These are phyloP conservation scores for Smutsia temminckii DNA, from an alignment of 2,797 vertebrate genomes.

Conservation along the genomic window DNA sequence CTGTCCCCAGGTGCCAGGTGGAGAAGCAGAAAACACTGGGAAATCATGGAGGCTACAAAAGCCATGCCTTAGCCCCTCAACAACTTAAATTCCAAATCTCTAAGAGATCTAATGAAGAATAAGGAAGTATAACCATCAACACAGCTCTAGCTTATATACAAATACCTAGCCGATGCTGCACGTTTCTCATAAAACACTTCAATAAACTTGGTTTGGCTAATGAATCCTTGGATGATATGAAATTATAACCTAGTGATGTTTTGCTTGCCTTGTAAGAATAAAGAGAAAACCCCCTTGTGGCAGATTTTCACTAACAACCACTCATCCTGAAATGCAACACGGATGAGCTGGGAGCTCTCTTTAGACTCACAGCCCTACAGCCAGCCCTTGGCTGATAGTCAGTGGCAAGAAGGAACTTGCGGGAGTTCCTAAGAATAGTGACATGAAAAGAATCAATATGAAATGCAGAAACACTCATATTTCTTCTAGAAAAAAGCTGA, in stretches of 20 bases:
- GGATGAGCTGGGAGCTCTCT: not conserved
- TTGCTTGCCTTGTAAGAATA: not conserved
- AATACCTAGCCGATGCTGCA: not conserved
- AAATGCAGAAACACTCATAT: not conserved
- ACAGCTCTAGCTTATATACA: not conserved
- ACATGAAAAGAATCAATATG: not conserved
- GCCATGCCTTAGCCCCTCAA: not conserved
- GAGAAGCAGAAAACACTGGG: not conserved
- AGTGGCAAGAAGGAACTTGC: not conserved
- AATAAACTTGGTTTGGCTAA: not conserved
- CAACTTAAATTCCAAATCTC: not conserved
- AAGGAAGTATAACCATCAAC: not conserved
- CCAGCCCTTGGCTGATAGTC: not conserved
- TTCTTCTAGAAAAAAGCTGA: not conserved
- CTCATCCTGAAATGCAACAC: not conserved
- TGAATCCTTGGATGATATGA: not conserved
- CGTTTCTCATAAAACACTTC: not conserved
- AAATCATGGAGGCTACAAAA: not conserved
- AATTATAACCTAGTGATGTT: not conserved
- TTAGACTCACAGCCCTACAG: not conserved
- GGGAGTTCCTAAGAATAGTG: not conserved
- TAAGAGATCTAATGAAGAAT: not conserved
- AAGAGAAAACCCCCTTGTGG: not conserved
- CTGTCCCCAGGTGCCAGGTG: not conserved
- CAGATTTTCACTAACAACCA: not conserved